Evolutionary conservation across 2,113 vertebrate genomes (phyloP).

Genomic region (Acrocephalus kingi): DNA sequence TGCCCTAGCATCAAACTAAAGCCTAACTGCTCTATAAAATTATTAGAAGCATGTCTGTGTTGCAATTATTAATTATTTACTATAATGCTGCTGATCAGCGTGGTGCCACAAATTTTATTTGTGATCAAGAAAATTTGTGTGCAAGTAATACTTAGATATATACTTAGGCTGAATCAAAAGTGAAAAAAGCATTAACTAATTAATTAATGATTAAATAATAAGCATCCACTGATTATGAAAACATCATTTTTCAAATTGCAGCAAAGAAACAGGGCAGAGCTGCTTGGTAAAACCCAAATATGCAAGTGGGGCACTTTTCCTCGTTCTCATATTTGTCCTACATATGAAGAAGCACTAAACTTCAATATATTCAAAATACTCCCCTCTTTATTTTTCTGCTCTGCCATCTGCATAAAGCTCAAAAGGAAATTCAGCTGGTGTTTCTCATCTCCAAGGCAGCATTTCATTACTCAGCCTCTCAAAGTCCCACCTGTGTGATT

Average conservation of each 20-base stretch:
- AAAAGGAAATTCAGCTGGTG: not conserved
- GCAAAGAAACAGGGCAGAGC: not conserved
- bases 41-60: not conserved
- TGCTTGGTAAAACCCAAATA: not conserved
- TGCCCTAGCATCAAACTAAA: not conserved
- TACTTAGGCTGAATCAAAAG: not conserved
- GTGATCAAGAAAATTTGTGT: not conserved
- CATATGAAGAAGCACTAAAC: not conserved
- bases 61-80: not conserved
- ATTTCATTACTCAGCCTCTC: not conserved
- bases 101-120: not conserved
- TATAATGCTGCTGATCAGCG: not conserved
- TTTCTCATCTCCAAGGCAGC: not conserved
- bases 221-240: not conserved
- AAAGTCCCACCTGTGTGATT: not conserved
- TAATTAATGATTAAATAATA: not conserved
- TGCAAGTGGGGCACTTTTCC: not conserved
- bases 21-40: not conserved
- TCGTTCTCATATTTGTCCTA: not conserved
- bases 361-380: not conserved
- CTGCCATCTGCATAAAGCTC: not conserved
- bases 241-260: not conserved
- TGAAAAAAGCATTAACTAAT: not conserved
- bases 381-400: not conserved
- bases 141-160: not conserved